phyloP scores from a whole-genome alignment of 2,113 vertebrate genomes.

The Microcebus lehilahytsara region DNA sequence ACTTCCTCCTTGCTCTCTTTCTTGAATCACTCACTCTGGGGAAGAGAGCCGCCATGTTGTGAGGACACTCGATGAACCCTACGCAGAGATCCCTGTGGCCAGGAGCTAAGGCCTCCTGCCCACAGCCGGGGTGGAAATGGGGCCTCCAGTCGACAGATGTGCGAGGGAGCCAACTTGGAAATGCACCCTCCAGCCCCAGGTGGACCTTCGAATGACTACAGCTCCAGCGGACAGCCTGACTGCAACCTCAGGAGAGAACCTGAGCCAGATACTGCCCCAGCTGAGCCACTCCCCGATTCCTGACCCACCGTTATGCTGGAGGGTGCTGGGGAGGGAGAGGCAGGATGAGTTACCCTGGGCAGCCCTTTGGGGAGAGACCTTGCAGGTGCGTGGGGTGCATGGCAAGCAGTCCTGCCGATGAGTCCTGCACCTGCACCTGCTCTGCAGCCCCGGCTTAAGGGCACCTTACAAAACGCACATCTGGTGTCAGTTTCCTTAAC shows the following conservation, averaged over 20 bases:
- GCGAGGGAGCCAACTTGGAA: neutral
- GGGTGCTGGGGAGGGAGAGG: neutral
- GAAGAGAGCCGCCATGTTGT: neutral
- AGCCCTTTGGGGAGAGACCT: neutral
- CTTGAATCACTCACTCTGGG: neutral
- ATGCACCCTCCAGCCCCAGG: neutral
- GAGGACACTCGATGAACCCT: neutral
- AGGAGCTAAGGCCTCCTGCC: neutral
- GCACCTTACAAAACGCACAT: rapidly evolving
- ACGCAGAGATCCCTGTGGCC: neutral
- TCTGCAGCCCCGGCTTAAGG: rapidly evolving
- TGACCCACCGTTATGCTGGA: neutral
- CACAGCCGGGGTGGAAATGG: neutral
- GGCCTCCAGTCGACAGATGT: neutral
- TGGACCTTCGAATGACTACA: neutral
- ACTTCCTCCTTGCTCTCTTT: neutral
- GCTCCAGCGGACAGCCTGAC: neutral
- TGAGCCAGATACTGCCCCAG: neutral
- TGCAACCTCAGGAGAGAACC: neutral
- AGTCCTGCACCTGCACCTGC: too few species aligned
- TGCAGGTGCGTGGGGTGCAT: neutral
- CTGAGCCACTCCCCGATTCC: too few species aligned
- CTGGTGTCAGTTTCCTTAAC: neutral
- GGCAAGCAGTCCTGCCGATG: neutral
- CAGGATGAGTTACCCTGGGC: neutral